Conservation (phyloP, 1,140 invertebrate genomes). For the Pogonomyrmex barbatus region DNA sequence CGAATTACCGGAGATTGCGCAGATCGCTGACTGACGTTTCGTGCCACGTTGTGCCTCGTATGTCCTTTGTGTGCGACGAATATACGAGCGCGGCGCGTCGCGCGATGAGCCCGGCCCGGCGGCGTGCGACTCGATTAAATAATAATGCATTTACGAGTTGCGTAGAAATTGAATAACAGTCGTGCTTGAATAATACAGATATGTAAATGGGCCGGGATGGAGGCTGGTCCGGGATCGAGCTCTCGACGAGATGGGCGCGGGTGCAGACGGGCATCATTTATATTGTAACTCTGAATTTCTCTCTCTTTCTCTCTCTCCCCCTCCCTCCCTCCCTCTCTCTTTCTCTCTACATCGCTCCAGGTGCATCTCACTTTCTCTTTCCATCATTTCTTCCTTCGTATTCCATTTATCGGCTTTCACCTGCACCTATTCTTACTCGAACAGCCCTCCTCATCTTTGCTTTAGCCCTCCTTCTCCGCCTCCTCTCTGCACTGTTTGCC, state of each 20-base stretch:
- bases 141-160: constrained; percentile 83
- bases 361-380: constrained; percentile 51
- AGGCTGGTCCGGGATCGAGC: constrained; percentile 44
- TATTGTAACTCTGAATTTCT: constrained; percentile 75
- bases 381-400: constrained; percentile 45
- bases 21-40: constrained; percentile 21
- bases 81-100: constrained; percentile 69
- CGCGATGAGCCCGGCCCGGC: constrained; percentile 43
- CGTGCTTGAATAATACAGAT: constrained; percentile 85
- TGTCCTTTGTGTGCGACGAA: constrained; percentile 22
- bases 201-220: constrained; percentile 81
- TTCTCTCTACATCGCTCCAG: constrained; percentile 20
- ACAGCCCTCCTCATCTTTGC: constrained; percentile 47
- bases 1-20: constrained; percentile 6
- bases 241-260: constrained; percentile 39
- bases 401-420: constrained; percentile 58
- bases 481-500: constrained; percentile 32
- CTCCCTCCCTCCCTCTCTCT: constrained; percentile 15
- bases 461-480: constrained; percentile 6
- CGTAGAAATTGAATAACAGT: constrained; percentile 85
- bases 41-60: background rate
- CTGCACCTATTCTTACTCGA: constrained; percentile 57
- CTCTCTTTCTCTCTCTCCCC: background rate
- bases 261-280: constrained; percentile 77
- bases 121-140: constrained; percentile 74